A percentile compares a stretch with the other conserved stretches of the same genome.
These are phyloP conservation scores for Myotis vivesi DNA, from an alignment of 2,797 vertebrate genomes.

Conservation along the genomic window DNA sequence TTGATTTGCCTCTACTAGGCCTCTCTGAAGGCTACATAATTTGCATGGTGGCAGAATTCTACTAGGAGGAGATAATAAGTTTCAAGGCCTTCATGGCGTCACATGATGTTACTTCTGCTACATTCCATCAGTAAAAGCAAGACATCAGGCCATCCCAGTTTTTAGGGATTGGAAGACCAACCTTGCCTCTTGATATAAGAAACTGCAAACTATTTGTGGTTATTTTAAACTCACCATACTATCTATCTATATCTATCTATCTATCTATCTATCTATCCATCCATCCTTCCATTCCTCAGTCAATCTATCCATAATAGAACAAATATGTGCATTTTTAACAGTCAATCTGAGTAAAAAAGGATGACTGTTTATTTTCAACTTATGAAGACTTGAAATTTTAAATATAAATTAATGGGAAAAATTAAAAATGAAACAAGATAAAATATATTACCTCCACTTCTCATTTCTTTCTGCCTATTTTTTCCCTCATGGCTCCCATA, in stretches of 20 bases:
- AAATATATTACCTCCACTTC: background rate
- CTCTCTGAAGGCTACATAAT: background rate
- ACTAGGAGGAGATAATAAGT: background rate
- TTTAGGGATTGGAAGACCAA: background rate
- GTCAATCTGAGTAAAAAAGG: background rate
- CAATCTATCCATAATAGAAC: background rate
- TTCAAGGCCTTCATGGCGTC: background rate
- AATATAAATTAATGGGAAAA: background rate
- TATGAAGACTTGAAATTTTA: background rate
- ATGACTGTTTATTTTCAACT: background rate
- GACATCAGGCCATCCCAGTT: background rate
- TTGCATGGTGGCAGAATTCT: background rate
- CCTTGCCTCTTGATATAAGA: background rate
- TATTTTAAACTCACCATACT: background rate
- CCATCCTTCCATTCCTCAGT: background rate
- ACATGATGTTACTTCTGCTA: background rate
- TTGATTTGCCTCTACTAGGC: background rate
- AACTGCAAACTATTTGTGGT: background rate
- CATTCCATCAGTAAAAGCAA: background rate
- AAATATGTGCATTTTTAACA: background rate
- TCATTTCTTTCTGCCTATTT: background rate
- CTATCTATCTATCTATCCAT: background rate
- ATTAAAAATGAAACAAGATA: background rate
- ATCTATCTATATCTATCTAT: too few species aligned
- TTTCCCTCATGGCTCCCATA: background rate